phyloP scores from a whole-genome alignment of 2,888 invertebrate species.

The Drosophila helvetica region DNA sequence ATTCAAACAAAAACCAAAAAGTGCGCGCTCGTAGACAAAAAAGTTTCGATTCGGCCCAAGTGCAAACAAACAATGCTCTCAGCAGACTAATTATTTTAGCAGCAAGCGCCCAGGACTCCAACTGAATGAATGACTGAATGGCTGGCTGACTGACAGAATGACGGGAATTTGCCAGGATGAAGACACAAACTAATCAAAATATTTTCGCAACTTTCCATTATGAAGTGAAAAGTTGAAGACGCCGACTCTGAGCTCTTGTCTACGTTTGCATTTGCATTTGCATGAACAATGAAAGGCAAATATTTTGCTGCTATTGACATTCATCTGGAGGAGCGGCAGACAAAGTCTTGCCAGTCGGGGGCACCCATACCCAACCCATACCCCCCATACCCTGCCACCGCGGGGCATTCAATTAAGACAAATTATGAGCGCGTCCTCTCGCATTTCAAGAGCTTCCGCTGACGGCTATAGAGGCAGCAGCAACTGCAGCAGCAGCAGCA shows the following conservation, averaged over 20 bases:
- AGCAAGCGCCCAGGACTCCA: conserved; percentile 19
- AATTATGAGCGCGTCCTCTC: conserved; percentile 72
- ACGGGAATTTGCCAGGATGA: conserved; percentile 25
- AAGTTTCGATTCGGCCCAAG: conserved; percentile 56
- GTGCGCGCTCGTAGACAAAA: conserved; percentile 68
- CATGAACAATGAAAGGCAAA: conserved; percentile 79
- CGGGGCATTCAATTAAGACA: conserved; percentile 72
- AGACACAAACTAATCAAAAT: conserved; percentile 76
- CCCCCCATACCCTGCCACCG: conserved; percentile 4
- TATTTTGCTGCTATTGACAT: conserved; percentile 79
- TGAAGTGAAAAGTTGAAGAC: conserved; percentile 80
- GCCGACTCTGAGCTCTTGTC: conserved; percentile 40
- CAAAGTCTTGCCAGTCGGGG: conserved; percentile 17
- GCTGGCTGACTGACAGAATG: conserved; percentile 6
- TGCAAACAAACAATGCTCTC: conserved; percentile 79
- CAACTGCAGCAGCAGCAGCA: conserved; percentile 10
- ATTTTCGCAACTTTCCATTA: conserved; percentile 80
- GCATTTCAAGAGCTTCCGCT: conserved; percentile 65
- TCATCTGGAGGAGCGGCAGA: conserved; percentile 64
- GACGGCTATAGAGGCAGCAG: not conserved
- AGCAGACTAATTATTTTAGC: conserved; percentile 78
- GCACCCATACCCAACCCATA: conserved; percentile 2
- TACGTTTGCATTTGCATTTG: conserved; percentile 77
- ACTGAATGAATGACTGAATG: not conserved
- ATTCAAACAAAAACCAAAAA: conserved; percentile 57